Evolutionary conservation across 2,888 invertebrate genomes (phyloP).

Genomic region (Phasia obesa): DNA sequence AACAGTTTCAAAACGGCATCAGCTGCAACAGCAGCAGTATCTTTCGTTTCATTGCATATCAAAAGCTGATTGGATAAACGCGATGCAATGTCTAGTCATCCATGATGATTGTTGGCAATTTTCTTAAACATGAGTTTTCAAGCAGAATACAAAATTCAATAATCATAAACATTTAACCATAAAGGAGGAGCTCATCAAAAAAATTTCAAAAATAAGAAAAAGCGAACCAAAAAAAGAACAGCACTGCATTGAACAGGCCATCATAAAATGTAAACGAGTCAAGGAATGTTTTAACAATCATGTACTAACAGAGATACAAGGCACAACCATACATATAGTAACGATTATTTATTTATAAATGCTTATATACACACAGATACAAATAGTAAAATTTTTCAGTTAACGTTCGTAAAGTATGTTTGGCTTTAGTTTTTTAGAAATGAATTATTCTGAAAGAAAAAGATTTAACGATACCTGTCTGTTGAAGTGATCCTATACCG

Average conservation of each 20-base stretch:
- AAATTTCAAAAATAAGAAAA: conserved; percentile 23
- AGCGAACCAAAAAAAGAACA: conserved; percentile 23
- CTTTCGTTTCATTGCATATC: conserved; percentile 64
- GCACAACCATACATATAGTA: neutral
- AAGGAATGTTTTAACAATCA: conserved; percentile 66
- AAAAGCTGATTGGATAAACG: conserved; percentile 71
- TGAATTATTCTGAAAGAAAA: no score
- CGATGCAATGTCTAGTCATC: conserved; percentile 69
- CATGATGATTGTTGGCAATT: conserved; percentile 71
- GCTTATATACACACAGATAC: neutral
- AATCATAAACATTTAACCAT: conserved; percentile 71
- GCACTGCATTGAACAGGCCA: conserved; percentile 46
- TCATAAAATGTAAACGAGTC: conserved; percentile 66
- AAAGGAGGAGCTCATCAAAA: conserved; percentile 69
- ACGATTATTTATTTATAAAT: conserved; percentile 30
- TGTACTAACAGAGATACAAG: conserved; percentile 45
- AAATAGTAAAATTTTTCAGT: neutral
- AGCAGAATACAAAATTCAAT: conserved; percentile 70
- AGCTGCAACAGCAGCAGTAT: conserved; percentile 31
- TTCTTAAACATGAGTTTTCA: conserved; percentile 68
- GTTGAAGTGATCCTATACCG: no score
- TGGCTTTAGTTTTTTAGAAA: no score
- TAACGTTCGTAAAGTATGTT: conserved; percentile 20
- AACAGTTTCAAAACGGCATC: conserved; percentile 33
- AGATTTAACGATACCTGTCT: no score